Percentiles rank a stretch among this genome's conserved stretches.
These are phyloP conservation scores for Odobenus rosmarus DNA, from an alignment of 2,113 vertebrate species.

Conservation along the genomic window DNA sequence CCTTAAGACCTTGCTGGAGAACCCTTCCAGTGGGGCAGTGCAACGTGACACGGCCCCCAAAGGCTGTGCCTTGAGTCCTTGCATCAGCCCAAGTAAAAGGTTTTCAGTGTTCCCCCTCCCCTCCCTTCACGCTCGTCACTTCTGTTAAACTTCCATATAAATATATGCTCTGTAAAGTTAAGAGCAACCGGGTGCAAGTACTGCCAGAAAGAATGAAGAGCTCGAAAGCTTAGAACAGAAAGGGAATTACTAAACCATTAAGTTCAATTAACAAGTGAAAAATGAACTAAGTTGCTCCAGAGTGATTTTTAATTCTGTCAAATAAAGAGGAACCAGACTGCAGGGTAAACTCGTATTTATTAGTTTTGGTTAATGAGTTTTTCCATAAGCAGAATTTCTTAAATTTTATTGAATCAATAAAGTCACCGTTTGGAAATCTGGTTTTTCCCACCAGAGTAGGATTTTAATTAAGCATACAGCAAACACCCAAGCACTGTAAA, in stretches of 20 bases:
- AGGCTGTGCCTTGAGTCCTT: slow-evolving; percentile 68
- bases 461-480: slow-evolving; percentile 71
- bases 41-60: slow-evolving; percentile 53
- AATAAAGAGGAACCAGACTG: slow-evolving; percentile 81
- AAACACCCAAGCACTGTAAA: slow-evolving; percentile 67
- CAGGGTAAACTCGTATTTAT: slow-evolving; percentile 81
- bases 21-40: slow-evolving; percentile 31
- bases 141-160: slow-evolving; percentile 59
- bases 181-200: slow-evolving; percentile 43
- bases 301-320: slow-evolving; percentile 80
- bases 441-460: slow-evolving; percentile 69
- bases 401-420: slow-evolving; percentile 83
- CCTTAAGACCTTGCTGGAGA: slow-evolving; percentile 56
- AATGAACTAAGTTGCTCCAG: slow-evolving; percentile 78
- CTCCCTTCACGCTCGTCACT: not conserved
- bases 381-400: slow-evolving; percentile 82
- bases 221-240: slow-evolving; percentile 65
- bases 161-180: slow-evolving; percentile 53
- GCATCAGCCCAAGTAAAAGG: slow-evolving; percentile 79
- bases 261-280: slow-evolving; percentile 78
- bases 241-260: slow-evolving; percentile 67
- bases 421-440: slow-evolving; percentile 79
- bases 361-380: slow-evolving; percentile 81
- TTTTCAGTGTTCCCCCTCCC: slow-evolving; percentile 63
- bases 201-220: slow-evolving; percentile 65